Base-by-base conservation (phyloP, 2,888 invertebrate genomes). In the Habrosyne pyritoides region DNA sequence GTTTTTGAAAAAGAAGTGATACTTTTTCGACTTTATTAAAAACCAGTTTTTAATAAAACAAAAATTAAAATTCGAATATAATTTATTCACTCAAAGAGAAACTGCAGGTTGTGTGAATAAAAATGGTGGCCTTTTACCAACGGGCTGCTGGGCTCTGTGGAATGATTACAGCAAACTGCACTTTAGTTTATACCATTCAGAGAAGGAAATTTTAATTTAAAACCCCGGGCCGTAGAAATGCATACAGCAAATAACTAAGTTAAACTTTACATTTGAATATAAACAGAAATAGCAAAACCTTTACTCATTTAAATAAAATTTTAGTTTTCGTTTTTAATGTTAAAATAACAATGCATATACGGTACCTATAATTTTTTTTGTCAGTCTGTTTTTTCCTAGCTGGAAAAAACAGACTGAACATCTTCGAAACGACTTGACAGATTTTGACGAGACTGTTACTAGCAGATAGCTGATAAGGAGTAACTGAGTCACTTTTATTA, bases 101-200 rank as follows among this genome's bases (percentile, higher is more conserved):
- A 42, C n/a, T 42, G 18, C 18, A 42, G 18, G 42, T 18, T 42
- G n/a, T 12, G 42, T 42, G 42, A 18, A 42, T 65, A 70, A 65
- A 52, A 57, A 54, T 54, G 48, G 47, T 52, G 59, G 64, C 60
- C 59, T 67, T 67, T 72, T 63, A 70, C 62, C 58, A 66, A 63
- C 50, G 48, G 53, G 65, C 69, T 69, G 77, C 66, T 67, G 66
- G 64, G 61, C 65, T 61, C 59, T 56, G 48, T 54, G 62, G 64
- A 63, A 66, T 67, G 66, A 72, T 75, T 73, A 71, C 69, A 73
- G 65, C 64, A 68, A 75, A 73, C 63, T 77, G 69, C 72, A 70
- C 69, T 72, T 69, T 58, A 69, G 54, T 66, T 71, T 69, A 63
- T 64, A 51, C 21, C 60, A 69, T 68, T 62, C 59, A 57, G 57